Evolutionary conservation across 2,797 vertebrate species (phyloP).

Genomic region (Potorous gilbertii): DNA sequence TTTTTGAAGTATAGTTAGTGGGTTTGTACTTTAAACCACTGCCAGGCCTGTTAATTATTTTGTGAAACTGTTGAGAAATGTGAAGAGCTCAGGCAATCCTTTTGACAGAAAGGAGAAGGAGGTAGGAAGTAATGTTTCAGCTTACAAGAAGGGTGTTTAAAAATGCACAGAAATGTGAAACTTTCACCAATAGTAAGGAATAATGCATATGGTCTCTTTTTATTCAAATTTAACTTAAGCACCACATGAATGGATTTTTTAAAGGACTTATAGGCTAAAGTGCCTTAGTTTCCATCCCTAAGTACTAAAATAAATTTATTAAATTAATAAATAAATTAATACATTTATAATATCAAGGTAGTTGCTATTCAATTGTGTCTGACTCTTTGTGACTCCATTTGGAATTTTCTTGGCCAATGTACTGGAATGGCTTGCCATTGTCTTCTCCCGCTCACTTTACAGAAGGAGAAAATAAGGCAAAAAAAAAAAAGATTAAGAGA

Average conservation of each 20-base stretch:
- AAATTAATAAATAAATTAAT: constrained; percentile 12
- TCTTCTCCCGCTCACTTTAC: not conserved
- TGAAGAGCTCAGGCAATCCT: constrained; percentile 57
- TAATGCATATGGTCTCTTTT: constrained; percentile 21
- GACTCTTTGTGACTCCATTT: not conserved
- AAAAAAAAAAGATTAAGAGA: not conserved
- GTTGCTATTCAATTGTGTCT: not conserved
- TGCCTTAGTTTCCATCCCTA: constrained; percentile 28
- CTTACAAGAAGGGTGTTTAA: constrained; percentile 54
- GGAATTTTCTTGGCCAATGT: not conserved
- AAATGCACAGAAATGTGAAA: constrained; percentile 57
- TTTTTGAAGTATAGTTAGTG: constrained; percentile 26
- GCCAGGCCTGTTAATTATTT: constrained; percentile 60
- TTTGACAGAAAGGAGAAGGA: constrained; percentile 27
- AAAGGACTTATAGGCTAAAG: not conserved
- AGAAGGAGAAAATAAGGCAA: not conserved
- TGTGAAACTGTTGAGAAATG: constrained; percentile 51
- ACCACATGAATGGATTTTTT: constrained; percentile 30
- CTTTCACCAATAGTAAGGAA: constrained; percentile 23
- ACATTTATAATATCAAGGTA: constrained; percentile 26
- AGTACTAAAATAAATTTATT: constrained; percentile 18
- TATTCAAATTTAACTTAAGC: constrained; percentile 23
- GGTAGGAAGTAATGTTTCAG: constrained; percentile 15
- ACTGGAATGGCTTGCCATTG: not conserved
- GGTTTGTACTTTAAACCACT: not conserved